Conservation (phyloP, 2,113 vertebrate genomes). For the Panthera uncia region DNA sequence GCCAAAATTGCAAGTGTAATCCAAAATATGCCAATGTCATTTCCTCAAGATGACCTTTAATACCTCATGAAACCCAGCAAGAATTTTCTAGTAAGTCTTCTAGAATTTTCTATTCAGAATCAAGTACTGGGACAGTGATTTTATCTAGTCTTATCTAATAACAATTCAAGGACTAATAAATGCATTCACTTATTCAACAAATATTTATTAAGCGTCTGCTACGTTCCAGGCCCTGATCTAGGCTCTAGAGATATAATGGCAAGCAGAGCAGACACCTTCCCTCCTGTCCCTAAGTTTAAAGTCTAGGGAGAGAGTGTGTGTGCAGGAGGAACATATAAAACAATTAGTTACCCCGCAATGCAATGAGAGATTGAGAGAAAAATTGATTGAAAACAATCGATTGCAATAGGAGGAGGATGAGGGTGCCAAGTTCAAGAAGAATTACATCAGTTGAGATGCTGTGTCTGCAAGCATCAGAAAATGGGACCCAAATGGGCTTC, state of each 20-base stretch:
- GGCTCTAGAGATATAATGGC: background rate
- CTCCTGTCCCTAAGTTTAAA: background rate
- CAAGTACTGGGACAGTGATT: background rate
- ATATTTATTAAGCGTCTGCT: background rate
- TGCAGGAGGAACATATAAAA: background rate
- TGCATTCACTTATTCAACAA: background rate
- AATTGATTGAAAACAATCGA: conserved; percentile 39
- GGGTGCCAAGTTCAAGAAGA: conserved; percentile 46
- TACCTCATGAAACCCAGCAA: conserved; percentile 3
- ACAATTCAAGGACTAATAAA: background rate
- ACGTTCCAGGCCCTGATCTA: background rate
- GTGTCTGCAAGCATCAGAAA: background rate
- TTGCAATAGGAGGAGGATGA: conserved; percentile 24
- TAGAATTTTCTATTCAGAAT: conserved; percentile 13
- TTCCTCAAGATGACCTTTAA: conserved; percentile 28
- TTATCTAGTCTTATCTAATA: background rate
- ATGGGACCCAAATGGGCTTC: background rate
- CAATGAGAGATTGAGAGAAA: background rate
- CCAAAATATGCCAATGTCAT: conserved; percentile 34
- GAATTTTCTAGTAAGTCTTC: conserved; percentile 19
- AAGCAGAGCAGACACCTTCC: background rate
- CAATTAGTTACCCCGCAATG: background rate
- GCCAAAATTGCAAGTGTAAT: background rate
- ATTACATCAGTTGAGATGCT: background rate
- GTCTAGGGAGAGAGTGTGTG: background rate